Percentiles rank a stretch among this genome's conserved stretches.
These are phyloP conservation scores for Itoplectis maculator DNA, from an alignment of 2,888 invertebrate genomes.

Conservation along the genomic window DNA sequence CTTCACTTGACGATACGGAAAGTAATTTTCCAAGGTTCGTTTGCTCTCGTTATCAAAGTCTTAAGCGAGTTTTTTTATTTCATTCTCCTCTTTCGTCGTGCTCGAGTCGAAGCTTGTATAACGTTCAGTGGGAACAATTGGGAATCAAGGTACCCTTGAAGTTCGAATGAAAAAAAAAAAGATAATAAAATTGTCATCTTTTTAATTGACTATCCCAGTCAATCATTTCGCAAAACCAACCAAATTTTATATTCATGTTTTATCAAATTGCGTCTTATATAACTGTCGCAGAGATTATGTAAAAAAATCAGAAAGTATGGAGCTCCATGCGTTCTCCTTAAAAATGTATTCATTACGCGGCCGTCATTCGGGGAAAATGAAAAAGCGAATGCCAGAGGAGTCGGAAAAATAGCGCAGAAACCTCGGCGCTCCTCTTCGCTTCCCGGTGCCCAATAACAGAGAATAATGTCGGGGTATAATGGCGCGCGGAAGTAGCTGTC, in stretches of 20 bases:
- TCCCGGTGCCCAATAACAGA: background rate
- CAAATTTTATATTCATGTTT: background rate
- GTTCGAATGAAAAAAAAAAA: background rate
- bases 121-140: no score
- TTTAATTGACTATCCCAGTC: no score
- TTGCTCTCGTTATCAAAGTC: slow-evolving; percentile 71
- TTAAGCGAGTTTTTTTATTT: slow-evolving; percentile 73
- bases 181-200: background rate
- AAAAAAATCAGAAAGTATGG: background rate
- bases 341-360: background rate
- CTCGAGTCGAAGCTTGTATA: no score
- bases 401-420: background rate
- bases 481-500: slow-evolving; percentile 1
- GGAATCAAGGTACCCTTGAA: no score
- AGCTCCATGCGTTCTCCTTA: background rate
- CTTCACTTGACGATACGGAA: slow-evolving; percentile 47
- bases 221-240: background rate
- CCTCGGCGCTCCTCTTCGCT: background rate
- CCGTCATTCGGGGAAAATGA: background rate
- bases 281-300: background rate
- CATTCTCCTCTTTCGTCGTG: slow-evolving; percentile 67
- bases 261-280: background rate
- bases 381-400: background rate
- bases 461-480: slow-evolving; percentile 14
- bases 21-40: slow-evolving; percentile 72